Percentiles rank a stretch among this genome's conserved stretches.
phyloP scores from a whole-genome alignment of 2,797 vertebrate species.

The Austrolebias charrua region DNA sequence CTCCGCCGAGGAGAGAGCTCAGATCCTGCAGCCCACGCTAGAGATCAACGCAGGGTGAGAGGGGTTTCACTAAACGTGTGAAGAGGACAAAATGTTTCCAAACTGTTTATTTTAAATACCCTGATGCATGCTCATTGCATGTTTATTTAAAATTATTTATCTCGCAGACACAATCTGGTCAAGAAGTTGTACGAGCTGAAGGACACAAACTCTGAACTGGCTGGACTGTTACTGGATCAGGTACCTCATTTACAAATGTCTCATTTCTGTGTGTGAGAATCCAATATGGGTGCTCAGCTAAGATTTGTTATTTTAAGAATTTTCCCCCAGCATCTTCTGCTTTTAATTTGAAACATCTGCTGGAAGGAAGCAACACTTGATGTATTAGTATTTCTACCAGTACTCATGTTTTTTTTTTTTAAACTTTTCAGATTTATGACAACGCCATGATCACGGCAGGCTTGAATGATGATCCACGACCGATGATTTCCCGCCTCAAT shows the following conservation, averaged over 20 bases:
- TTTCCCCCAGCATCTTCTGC: neutral
- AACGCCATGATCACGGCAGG: slow-evolving; percentile 97
- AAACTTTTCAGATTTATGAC: slow-evolving; percentile 87
- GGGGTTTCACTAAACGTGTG: too few relatives aligned
- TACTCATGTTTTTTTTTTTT: neutral
- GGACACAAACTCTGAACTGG: slow-evolving; percentile 84
- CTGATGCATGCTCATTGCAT: too few relatives aligned
- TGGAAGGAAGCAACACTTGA: neutral
- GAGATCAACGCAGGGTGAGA: slow-evolving; percentile 92
- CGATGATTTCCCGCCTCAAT: slow-evolving; percentile 90
- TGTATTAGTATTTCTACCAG: too few relatives aligned
- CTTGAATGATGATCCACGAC: slow-evolving; percentile 90
- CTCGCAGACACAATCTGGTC: slow-evolving; percentile 86
- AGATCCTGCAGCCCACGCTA: slow-evolving; percentile 94
- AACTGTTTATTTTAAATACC: neutral
- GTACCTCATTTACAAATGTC: slow-evolving; percentile 57
- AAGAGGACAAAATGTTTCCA: neutral
- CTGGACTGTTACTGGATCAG: slow-evolving; percentile 91
- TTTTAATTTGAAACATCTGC: slow-evolving; percentile 4
- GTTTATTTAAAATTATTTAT: neutral
- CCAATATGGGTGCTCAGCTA: too few relatives aligned
- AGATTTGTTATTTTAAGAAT: too few relatives aligned
- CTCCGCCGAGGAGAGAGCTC: slow-evolving; percentile 88
- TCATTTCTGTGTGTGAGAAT: neutral
- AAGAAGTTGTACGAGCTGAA: slow-evolving; percentile 87